Percentiles rank a stretch among this genome's conserved stretches.
phyloP scores from a whole-genome alignment of 1,140 invertebrate genomes.

The Penaeus indicus region DNA sequence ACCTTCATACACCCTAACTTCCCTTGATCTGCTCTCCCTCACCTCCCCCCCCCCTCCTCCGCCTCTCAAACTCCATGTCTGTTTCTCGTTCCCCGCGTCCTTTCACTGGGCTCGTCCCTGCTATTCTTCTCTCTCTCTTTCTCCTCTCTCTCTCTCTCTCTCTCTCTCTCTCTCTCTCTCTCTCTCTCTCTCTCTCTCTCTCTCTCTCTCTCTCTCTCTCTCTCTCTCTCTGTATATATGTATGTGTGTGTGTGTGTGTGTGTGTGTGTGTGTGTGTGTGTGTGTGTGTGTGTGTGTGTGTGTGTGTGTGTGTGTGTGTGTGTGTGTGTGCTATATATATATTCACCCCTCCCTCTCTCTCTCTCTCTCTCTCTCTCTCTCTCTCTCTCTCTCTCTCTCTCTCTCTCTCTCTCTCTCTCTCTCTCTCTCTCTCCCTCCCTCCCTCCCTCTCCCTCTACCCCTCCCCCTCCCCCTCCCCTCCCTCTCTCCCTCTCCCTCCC shows the following conservation, averaged over 20 bases:
- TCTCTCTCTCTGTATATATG: neutral
- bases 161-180: neutral
- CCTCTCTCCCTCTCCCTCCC: neutral
- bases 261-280: too few relatives aligned
- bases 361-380: neutral
- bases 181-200: too few relatives aligned
- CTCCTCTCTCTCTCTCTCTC: constrained; percentile 25
- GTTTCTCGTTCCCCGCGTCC: neutral
- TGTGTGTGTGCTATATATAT: too few relatives aligned
- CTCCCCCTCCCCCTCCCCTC: neutral
- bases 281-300: too few relatives aligned
- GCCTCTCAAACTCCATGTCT: neutral
- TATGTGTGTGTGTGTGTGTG: neutral
- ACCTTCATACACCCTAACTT: too few relatives aligned
- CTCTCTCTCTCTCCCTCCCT: neutral
- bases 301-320: too few relatives aligned
- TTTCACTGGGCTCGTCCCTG: neutral
- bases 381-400: neutral
- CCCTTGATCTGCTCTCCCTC: too few relatives aligned
- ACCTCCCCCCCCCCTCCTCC: neutral
- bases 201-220: too few relatives aligned
- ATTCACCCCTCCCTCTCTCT: constrained; percentile 1
- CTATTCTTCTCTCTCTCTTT: neutral
- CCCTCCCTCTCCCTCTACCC: neutral
- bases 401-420: neutral